phyloP scores from a whole-genome alignment of 2,888 invertebrate genomes.

The Archips crataeganus region DNA sequence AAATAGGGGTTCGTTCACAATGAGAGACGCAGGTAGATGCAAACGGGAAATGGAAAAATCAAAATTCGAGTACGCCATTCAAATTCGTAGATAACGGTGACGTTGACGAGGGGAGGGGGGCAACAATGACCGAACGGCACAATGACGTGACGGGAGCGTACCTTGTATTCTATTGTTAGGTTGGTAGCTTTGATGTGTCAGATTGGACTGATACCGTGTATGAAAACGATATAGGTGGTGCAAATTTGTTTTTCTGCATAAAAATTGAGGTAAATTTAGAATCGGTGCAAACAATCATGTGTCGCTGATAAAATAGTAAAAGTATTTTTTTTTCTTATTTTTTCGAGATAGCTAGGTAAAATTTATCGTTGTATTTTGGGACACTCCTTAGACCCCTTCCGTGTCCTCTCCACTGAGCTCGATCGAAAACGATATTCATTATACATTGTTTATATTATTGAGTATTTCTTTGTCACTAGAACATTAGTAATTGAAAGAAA shows the following conservation, averaged over 20 bases:
- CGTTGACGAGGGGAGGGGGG: conserved; percentile 45
- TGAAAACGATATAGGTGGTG: not conserved
- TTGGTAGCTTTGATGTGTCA: conserved; percentile 39
- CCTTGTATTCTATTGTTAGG: conserved; percentile 33
- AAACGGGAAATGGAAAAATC: conserved; percentile 80
- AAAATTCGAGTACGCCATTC: conserved; percentile 69
- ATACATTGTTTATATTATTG: too few relatives aligned
- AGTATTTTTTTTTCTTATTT: too few relatives aligned
- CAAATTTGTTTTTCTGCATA: not conserved
- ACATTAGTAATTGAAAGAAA: too few relatives aligned
- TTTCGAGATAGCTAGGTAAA: too few relatives aligned
- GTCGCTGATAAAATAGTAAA: not conserved
- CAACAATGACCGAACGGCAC: conserved; percentile 54
- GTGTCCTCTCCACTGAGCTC: too few relatives aligned
- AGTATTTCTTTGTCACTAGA: too few relatives aligned
- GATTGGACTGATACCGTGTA: conserved; percentile 18
- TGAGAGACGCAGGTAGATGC: conserved; percentile 57
- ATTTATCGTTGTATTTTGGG: too few relatives aligned
- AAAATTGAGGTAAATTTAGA: not conserved
- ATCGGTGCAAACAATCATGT: not conserved
- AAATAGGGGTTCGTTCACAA: conserved; percentile 66
- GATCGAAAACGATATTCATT: too few relatives aligned
- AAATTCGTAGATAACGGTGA: conserved; percentile 63
- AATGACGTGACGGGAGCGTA: conserved; percentile 46
- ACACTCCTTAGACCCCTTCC: too few relatives aligned